These are phyloP conservation scores for Orussus abietinus DNA, from an alignment of 1,140 invertebrate species.

Conservation along the genomic window DNA sequence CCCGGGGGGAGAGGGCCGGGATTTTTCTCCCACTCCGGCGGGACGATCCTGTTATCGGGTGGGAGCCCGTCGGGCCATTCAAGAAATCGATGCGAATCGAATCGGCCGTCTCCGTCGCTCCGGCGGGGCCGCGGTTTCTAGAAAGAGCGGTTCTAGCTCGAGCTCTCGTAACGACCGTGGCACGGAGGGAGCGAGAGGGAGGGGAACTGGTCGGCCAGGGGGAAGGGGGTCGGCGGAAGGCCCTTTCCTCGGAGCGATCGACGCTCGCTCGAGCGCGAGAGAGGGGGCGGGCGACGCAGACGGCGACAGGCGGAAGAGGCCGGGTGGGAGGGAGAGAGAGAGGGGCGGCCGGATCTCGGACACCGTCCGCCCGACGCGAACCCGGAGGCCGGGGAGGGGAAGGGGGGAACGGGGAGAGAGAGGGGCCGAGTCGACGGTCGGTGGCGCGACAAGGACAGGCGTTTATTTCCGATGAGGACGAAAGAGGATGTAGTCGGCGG, in stretches of 20 bases:
- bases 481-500: constrained; percentile 35
- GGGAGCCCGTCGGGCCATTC: too few species aligned
- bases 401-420: constrained; percentile 1
- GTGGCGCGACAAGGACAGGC: neutral
- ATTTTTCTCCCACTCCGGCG: too few species aligned
- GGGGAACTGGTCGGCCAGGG: constrained; percentile 28
- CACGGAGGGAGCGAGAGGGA: neutral
- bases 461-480: constrained; percentile 19
- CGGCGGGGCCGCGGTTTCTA: too few species aligned
- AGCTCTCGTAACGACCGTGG: too few species aligned
- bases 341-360: too few species aligned
- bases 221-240: constrained; percentile 48
- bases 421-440: neutral
- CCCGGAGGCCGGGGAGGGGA: too few species aligned
- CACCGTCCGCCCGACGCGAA: too few species aligned
- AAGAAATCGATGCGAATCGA: too few species aligned
- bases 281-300: constrained; percentile 6
- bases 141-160: too few species aligned
- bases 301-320: constrained; percentile 17
- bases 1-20: too few species aligned
- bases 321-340: constrained; percentile 11
- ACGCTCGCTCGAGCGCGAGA: constrained; percentile 15
- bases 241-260: constrained; percentile 41
- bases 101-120: too few species aligned
- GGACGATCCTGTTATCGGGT: too few species aligned